These are phyloP conservation scores for Campoletis raptor DNA, from an alignment of 2,888 invertebrate species.

Conservation along the genomic window DNA sequence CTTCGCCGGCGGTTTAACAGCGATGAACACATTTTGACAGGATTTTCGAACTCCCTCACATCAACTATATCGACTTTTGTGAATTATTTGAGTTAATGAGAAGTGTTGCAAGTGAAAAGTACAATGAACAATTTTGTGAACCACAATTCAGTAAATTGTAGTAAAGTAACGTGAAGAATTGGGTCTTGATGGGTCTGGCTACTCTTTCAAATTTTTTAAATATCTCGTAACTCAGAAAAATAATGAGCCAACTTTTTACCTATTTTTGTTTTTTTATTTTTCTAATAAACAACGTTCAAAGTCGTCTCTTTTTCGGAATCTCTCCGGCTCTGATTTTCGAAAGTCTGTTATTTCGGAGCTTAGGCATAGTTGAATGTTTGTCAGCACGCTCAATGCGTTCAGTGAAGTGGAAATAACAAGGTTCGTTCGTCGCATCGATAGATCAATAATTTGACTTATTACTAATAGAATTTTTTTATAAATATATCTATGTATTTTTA, in stretches of 20 bases:
- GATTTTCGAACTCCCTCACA: background rate
- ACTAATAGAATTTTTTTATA: conserved; percentile 13
- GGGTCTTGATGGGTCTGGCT: no score
- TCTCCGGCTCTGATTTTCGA: background rate
- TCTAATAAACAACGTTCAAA: background rate
- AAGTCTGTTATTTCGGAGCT: no score
- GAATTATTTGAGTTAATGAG: no score
- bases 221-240: background rate
- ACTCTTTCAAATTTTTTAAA: background rate
- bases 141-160: no score
- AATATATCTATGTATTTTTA: conserved; percentile 20
- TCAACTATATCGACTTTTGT: no score
- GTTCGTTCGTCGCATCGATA: background rate
- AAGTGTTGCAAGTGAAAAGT: no score
- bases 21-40: background rate
- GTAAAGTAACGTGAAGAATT: no score
- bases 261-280: no score
- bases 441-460: background rate
- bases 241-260: background rate
- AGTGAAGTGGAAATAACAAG: background rate
- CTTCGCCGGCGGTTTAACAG: background rate
- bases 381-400: background rate
- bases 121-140: no score
- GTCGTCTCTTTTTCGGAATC: background rate
- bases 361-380: background rate